These are phyloP conservation scores for Genyomyrus donnyi DNA, from an alignment of 2,113 vertebrate genomes.

Conservation along the genomic window DNA sequence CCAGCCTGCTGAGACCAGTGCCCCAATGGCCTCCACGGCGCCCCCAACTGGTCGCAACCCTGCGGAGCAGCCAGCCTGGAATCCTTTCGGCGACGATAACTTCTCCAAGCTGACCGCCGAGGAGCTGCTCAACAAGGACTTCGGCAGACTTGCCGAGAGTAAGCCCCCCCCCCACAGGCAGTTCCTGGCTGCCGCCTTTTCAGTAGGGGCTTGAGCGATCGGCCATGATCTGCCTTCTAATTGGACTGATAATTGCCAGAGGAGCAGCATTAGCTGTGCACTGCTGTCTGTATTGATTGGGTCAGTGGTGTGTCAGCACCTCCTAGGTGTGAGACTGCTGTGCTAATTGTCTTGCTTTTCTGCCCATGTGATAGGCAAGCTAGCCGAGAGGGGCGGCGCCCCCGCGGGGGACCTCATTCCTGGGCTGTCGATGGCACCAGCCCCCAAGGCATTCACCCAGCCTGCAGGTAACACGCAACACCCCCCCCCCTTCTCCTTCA, in stretches of 20 bases:
- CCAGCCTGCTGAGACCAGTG: slow-evolving; percentile 42
- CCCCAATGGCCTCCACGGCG: slow-evolving; percentile 17
- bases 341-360: slow-evolving; percentile 21
- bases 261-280: neutral
- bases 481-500: neutral
- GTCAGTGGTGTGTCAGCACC: neutral
- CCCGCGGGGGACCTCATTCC: slow-evolving; percentile 77
- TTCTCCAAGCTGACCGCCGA: slow-evolving; percentile 96
- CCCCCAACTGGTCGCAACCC: neutral
- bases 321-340: neutral
- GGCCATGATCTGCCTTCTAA: neutral
- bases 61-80: slow-evolving; percentile 74
- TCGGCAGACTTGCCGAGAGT: slow-evolving; percentile 87
- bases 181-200: neutral
- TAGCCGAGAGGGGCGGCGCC: slow-evolving; percentile 64
- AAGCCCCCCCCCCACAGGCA: slow-evolving; percentile 33
- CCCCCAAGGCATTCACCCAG: slow-evolving; percentile 63
- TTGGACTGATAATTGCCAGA: neutral
- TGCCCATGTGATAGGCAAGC: slow-evolving; percentile 56
- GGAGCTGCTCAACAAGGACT: slow-evolving; percentile 96
- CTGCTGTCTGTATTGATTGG: neutral
- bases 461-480: slow-evolving; percentile 62
- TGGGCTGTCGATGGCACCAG: slow-evolving; percentile 58
- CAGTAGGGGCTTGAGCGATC: too few species aligned
- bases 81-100: slow-evolving; percentile 95